These are phyloP conservation scores for Parelbella ahira DNA, from an alignment of 2,888 invertebrate species.

Conservation along the genomic window DNA sequence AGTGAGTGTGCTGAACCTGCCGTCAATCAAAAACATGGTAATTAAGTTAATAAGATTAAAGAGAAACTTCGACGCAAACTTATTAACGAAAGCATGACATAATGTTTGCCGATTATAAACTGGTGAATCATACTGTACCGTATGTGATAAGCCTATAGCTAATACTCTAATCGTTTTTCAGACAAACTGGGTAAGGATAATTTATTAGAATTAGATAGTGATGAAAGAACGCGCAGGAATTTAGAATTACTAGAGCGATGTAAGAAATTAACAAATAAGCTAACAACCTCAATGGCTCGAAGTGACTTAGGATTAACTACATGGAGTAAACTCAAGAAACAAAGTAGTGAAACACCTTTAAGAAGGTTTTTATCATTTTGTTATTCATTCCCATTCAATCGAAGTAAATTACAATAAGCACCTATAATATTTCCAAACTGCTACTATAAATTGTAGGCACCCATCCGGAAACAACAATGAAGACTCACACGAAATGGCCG, in stretches of 20 bases:
- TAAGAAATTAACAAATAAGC: conserved; percentile 74
- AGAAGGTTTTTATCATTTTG: conserved; percentile 69
- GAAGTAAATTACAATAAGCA: too few relatives aligned
- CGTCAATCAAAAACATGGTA: conserved; percentile 79
- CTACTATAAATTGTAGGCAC: conserved; percentile 75
- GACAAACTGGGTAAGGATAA: conserved; percentile 71
- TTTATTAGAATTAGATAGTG: conserved; percentile 67
- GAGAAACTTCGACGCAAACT: conserved; percentile 11
- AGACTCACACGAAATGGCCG: conserved; percentile 77
- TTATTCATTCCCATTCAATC: too few relatives aligned
- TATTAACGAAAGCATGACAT: conserved; percentile 36
- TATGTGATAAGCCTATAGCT: conserved; percentile 46
- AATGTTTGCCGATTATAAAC: conserved; percentile 44
- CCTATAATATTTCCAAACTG: conserved; percentile 2
- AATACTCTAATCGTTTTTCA: conserved; percentile 50
- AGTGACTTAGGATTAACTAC: conserved; percentile 94
- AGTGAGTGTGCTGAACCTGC: conserved; percentile 83
- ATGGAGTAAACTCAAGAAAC: conserved; percentile 91
- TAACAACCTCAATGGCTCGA: conserved; percentile 91
- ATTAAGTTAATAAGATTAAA: conserved; percentile 8
- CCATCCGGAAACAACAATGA: conserved; percentile 88
- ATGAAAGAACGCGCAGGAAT: conserved; percentile 80
- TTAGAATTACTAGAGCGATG: conserved; percentile 78
- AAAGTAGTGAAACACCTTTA: conserved; percentile 83
- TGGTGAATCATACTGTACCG: conserved; percentile 46